A percentile compares a stretch with the other conserved stretches of the same genome.
Conservation (phyloP, 2,888 invertebrate species). For the Cecidostiba fungosa region DNA sequence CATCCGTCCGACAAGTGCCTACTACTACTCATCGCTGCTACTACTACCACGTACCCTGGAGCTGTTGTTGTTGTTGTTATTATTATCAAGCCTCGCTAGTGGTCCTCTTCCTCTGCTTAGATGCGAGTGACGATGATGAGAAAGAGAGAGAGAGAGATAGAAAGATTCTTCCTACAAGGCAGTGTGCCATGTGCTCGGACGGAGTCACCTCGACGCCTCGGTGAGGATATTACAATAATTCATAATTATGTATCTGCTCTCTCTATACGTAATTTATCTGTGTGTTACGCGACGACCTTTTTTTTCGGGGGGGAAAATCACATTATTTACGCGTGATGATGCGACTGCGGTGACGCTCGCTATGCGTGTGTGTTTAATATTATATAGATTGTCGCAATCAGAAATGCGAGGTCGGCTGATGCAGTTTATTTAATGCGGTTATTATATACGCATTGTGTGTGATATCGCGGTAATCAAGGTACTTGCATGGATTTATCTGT, state of each 20-base stretch:
- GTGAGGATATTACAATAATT: background rate
- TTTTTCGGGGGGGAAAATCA: background rate
- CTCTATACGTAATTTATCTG: no score
- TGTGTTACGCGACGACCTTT: background rate
- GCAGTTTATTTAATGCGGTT: background rate
- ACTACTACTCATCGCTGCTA: background rate
- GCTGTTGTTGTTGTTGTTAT: background rate
- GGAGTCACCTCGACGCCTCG: slow-evolving; percentile 20
- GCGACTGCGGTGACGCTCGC: background rate
- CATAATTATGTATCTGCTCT: no score
- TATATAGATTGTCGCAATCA: background rate
- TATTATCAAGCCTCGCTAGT: background rate
- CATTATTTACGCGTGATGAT: background rate
- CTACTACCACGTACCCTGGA: background rate
- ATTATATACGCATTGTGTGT: background rate
- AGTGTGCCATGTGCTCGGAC: slow-evolving; percentile 9
- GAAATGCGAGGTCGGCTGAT: background rate
- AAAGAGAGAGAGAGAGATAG: background rate
- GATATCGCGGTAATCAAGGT: background rate
- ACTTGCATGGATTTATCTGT: background rate
- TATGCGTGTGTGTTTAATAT: background rate
- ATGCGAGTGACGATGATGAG: background rate
- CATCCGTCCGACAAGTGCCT: slow-evolving; percentile 55
- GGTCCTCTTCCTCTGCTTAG: background rate
- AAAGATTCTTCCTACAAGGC: background rate